Conservation (phyloP, 2,888 invertebrate genomes). For the Anoncus sp. region DNA sequence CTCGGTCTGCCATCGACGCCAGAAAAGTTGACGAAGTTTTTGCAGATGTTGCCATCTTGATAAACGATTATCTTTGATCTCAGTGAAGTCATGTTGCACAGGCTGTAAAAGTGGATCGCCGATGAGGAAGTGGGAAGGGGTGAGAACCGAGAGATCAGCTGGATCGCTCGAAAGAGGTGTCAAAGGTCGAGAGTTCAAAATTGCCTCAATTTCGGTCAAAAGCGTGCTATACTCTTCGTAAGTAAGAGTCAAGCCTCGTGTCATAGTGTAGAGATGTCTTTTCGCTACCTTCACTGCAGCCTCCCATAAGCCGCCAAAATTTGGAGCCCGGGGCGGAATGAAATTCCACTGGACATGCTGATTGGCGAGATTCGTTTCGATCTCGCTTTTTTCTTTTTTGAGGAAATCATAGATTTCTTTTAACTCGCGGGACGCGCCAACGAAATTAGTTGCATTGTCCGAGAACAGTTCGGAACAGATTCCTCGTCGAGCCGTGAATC, state of each 20-base stretch:
- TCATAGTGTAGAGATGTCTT: constrained; percentile 52
- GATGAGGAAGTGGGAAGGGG: constrained; percentile 74
- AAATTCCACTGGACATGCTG: constrained; percentile 53
- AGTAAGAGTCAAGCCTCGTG: constrained; percentile 14
- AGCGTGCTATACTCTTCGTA: constrained; percentile 40
- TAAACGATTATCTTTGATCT: constrained; percentile 46
- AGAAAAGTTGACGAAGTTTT: constrained; percentile 55
- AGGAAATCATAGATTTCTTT: constrained; percentile 44
- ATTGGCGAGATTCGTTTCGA: constrained; percentile 12
- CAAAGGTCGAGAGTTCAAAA: constrained; percentile 53
- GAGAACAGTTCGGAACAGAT: constrained; percentile 38
- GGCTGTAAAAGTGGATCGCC: constrained; percentile 64
- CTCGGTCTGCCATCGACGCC: constrained; percentile 57
- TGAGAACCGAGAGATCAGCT: constrained; percentile 63
- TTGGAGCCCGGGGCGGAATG: constrained; percentile 58
- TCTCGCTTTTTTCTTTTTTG: constrained; percentile 29
- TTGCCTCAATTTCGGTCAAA: constrained; percentile 33
- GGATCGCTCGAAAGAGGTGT: constrained; percentile 61
- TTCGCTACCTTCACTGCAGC: constrained; percentile 42
- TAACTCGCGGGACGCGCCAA: constrained; percentile 24
- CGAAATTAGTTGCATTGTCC: constrained; percentile 41
- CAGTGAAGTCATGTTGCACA: constrained; percentile 58
- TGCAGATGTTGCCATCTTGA: constrained; percentile 63
- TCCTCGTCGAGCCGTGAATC: constrained; percentile 60
- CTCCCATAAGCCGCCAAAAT: constrained; percentile 58